Conservation (phyloP, 2,113 vertebrate species). For the Rattus norvegicus region GRCr8 NC_086028.1:23865001-23865500, state of each 20-base stretch:
- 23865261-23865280: background rate
- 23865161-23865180: background rate
- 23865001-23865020: too few relatives aligned
- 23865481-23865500: background rate
- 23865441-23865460: background rate
- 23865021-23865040: too few relatives aligned
- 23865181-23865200: background rate
- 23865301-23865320: background rate
- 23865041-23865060: background rate
- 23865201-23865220: background rate
- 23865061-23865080: background rate
- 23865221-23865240: background rate
- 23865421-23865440: background rate
- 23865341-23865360: background rate
- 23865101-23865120: background rate
- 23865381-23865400: background rate
- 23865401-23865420: background rate
- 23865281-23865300: background rate
- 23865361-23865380: background rate
- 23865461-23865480: background rate
- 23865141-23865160: background rate
- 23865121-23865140: background rate
- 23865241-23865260: background rate
- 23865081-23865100: background rate
- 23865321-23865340: background rate